A percentile compares a stretch with the other conserved stretches of the same genome.
These are phyloP conservation scores for Virgularia gustaviana DNA, from an alignment of 92 coral and sea anemone species.

Conservation along the genomic window DNA sequence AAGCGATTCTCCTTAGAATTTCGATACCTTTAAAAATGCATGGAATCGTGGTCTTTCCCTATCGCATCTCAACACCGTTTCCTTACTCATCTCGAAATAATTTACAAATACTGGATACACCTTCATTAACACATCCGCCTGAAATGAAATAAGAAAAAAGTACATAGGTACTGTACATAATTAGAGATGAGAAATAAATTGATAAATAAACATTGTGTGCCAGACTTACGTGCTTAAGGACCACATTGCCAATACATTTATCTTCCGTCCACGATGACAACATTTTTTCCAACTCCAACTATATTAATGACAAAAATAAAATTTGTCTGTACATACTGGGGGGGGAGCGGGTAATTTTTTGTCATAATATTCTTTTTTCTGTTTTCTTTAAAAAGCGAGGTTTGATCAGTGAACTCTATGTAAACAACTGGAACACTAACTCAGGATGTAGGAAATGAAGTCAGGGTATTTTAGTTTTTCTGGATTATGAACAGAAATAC, in stretches of 20 bases:
- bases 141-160: neutral
- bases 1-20: neutral
- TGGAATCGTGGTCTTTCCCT: constrained; percentile 87
- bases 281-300: constrained; percentile 74
- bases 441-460: no score
- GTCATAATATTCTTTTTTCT: neutral
- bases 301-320: neutral
- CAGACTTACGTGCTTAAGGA: constrained; percentile 68
- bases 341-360: neutral
- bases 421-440: no score
- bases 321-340: neutral
- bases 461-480: no score
- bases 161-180: neutral
- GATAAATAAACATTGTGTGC: neutral
- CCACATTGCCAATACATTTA: constrained; percentile 80
- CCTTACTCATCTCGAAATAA: constrained; percentile 98
- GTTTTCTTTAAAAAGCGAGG: no score
- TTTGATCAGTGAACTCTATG: no score
- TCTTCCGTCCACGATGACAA: constrained; percentile 80
- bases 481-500: no score
- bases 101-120: constrained; percentile 96
- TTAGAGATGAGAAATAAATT: neutral
- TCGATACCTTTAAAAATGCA: constrained; percentile 90
- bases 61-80: constrained; percentile 79
- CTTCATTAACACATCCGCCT: constrained; percentile 92